Evolutionary conservation across 2,888 invertebrate species (phyloP).

Genomic region (Melanophora roralis): DNA sequence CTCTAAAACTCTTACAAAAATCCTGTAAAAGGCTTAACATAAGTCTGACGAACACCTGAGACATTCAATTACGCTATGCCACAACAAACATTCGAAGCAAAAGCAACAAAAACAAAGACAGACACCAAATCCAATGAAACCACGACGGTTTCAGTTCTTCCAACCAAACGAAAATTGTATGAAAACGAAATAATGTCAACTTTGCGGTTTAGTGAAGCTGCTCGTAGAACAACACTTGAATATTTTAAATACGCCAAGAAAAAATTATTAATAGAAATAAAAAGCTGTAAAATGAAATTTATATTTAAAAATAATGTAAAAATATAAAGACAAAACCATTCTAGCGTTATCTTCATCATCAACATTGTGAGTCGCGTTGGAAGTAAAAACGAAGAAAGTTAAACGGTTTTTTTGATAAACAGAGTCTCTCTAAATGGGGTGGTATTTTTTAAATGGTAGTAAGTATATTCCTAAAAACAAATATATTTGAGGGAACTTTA

Average conservation of each 20-base stretch:
- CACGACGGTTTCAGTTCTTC: background rate
- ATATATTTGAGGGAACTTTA: too few species aligned
- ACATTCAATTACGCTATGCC: conserved; percentile 69
- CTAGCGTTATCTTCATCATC: conserved; percentile 16
- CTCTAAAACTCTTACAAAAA: conserved; percentile 66
- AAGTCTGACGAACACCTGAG: conserved; percentile 77
- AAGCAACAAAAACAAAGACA: conserved; percentile 13
- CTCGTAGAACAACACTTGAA: background rate
- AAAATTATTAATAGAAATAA: conserved; percentile 37
- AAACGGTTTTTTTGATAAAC: background rate
- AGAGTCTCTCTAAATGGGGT: background rate
- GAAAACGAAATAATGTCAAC: conserved; percentile 67
- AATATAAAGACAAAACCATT: conserved; percentile 14
- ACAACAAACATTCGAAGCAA: conserved; percentile 24
- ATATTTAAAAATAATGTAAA: conserved; percentile 35
- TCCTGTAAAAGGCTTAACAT: conserved; percentile 75
- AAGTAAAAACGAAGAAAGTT: conserved; percentile 8
- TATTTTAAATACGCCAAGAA: conserved; percentile 10
- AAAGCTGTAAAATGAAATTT: conserved; percentile 41
- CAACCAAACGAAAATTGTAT: conserved; percentile 21
- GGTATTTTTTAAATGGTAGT: too few species aligned
- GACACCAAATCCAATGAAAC: background rate
- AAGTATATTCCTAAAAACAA: too few species aligned
- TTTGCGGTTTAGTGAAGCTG: conserved; percentile 27
- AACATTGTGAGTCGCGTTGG: conserved; percentile 6